Conservation (phyloP, 1,140 invertebrate species). For the Armadillidium nasatum region DNA sequence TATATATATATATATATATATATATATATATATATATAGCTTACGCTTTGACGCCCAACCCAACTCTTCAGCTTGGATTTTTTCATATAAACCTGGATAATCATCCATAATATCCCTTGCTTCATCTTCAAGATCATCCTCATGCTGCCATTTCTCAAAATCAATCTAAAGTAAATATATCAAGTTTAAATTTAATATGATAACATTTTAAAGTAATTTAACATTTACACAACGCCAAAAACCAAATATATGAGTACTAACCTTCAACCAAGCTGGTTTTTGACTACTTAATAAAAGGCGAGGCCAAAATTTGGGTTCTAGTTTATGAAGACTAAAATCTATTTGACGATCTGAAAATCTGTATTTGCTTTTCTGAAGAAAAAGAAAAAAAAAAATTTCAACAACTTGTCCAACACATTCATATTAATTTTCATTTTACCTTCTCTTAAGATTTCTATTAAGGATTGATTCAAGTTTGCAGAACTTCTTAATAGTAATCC, state of each 20-base stretch:
- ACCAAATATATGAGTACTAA: conserved; percentile 1
- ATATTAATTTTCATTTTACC: no score
- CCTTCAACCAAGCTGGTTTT: conserved; percentile 83
- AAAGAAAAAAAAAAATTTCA: not conserved
- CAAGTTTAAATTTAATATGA: no score
- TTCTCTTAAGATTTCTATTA: no score
- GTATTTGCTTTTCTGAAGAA: conserved; percentile 51
- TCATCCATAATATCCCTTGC: conserved; percentile 60
- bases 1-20: conserved; percentile 8
- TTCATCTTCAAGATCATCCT: conserved; percentile 59
- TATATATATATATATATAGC: conserved; percentile 4
- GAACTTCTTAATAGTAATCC: no score
- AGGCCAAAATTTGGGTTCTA: conserved; percentile 70
- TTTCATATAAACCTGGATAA: conserved; percentile 70
- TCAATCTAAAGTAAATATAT: conserved; percentile 57
- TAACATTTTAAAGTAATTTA: no score
- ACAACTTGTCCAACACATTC: no score
- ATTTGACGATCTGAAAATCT: conserved; percentile 70
- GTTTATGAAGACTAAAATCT: conserved; percentile 69
- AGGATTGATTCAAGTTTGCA: no score
- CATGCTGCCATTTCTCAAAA: conserved; percentile 70
- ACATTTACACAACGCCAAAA: no score
- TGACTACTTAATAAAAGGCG: conserved; percentile 67
- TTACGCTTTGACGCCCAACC: conserved; percentile 50
- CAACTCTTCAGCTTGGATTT: conserved; percentile 70